phyloP scores from a whole-genome alignment of 2,113 vertebrate genomes.

The Eonycteris spelaea region DNA sequence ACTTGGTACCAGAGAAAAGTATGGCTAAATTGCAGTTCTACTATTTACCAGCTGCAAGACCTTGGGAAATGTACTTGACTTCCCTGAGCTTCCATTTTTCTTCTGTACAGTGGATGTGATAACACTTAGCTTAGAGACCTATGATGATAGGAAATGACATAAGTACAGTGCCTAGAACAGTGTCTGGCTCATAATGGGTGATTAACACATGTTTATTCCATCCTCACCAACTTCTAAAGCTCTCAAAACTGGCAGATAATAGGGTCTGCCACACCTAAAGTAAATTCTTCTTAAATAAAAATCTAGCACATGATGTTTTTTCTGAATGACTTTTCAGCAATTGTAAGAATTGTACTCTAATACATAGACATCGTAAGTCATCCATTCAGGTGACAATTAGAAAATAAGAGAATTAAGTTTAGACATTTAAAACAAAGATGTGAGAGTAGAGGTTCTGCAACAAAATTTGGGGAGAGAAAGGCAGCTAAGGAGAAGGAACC shows the following conservation, averaged over 20 bases:
- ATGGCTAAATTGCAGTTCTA: background rate
- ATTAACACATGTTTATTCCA: background rate
- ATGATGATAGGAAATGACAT: background rate
- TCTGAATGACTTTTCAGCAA: background rate
- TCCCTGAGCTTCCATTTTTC: background rate
- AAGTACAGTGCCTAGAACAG: background rate
- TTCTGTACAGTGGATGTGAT: background rate
- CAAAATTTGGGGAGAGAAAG: background rate
- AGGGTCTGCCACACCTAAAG: background rate
- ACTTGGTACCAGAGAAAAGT: background rate
- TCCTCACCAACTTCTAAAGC: background rate
- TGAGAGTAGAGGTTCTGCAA: background rate
- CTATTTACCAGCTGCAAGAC: background rate
- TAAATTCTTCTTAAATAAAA: background rate
- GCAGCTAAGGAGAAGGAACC: background rate
- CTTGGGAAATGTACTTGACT: background rate
- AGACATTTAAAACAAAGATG: background rate
- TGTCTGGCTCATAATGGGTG: background rate
- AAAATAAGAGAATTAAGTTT: background rate
- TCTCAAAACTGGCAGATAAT: background rate
- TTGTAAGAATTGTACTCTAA: background rate
- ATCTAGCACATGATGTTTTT: background rate
- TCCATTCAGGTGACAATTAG: background rate
- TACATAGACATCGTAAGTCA: background rate
- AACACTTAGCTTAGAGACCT: background rate